phyloP scores from a whole-genome alignment of 2,797 vertebrate genomes.

The Hylomyscus alleni region DNA sequence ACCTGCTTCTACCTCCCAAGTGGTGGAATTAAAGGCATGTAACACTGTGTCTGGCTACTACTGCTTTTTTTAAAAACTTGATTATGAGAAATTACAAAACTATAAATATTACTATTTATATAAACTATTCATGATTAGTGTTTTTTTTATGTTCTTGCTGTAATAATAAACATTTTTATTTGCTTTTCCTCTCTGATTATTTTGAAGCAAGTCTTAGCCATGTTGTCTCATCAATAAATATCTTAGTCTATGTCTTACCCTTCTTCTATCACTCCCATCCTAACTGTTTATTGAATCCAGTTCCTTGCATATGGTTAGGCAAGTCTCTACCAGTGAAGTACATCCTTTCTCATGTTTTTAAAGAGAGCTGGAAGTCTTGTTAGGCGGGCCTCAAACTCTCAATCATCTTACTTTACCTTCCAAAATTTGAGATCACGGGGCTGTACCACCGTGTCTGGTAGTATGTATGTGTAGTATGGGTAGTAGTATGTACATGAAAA shows the following conservation, averaged over 20 bases:
- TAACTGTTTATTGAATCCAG: neutral
- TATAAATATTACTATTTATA: neutral
- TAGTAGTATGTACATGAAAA: neutral
- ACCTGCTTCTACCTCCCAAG: neutral
- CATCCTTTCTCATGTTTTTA: neutral
- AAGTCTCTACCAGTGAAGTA: neutral
- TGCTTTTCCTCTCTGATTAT: slow-evolving; percentile 14
- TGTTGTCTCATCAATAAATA: slow-evolving; percentile 3
- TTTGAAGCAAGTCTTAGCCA: slow-evolving; percentile 36
- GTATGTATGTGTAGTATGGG: neutral
- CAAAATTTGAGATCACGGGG: neutral
- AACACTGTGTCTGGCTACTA: neutral
- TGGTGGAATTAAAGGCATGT: neutral
- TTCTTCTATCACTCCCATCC: neutral
- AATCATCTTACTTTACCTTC: neutral
- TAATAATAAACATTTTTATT: neutral
- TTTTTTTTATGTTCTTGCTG: slow-evolving; percentile 7
- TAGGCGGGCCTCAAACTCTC: neutral
- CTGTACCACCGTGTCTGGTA: neutral
- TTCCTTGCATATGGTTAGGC: neutral
- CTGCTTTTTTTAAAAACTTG: neutral
- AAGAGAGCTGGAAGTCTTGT: neutral
- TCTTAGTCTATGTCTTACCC: neutral
- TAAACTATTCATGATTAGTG: slow-evolving; percentile 15
- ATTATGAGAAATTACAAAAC: slow-evolving; percentile 36